Conservation (phyloP, 2,888 invertebrate genomes). For the Parnassius glacialis region DNA sequence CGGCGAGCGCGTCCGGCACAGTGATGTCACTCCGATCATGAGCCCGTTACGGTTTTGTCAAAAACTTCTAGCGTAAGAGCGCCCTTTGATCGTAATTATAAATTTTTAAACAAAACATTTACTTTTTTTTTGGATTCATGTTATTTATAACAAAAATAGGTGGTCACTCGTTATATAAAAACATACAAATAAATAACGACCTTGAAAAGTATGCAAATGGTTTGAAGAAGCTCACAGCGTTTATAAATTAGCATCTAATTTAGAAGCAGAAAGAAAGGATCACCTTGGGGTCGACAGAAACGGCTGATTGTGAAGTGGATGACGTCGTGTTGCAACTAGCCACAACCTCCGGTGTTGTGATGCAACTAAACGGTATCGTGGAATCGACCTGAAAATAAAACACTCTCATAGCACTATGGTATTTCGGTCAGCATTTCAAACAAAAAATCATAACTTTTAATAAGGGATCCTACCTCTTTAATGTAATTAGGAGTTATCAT, state of each 20-base stretch:
- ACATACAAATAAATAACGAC: too few species aligned
- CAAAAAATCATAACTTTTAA: slow-evolving; percentile 16
- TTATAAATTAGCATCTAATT: neutral
- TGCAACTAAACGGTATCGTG: slow-evolving; percentile 77
- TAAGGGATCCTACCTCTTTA: slow-evolving; percentile 16
- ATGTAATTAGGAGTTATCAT: slow-evolving; percentile 16
- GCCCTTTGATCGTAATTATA: too few species aligned
- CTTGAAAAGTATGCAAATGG: slow-evolving; percentile 25
- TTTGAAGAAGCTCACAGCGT: slow-evolving; percentile 10
- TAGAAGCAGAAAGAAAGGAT: slow-evolving; percentile 11
- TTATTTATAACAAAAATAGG: too few species aligned
- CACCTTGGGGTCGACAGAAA: slow-evolving; percentile 69
- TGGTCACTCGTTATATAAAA: too few species aligned
- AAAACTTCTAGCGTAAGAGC: too few species aligned
- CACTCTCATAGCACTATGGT: slow-evolving; percentile 26
- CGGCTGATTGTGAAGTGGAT: slow-evolving; percentile 54
- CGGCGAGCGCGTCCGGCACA: too few species aligned
- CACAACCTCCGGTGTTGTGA: slow-evolving; percentile 76
- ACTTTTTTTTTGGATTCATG: too few species aligned
- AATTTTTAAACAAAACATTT: too few species aligned
- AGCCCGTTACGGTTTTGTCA: too few species aligned
- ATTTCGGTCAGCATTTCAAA: neutral
- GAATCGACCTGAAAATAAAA: slow-evolving; percentile 68
- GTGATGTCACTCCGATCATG: too few species aligned
- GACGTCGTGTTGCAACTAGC: slow-evolving; percentile 70